Percentiles rank a stretch among this genome's conserved stretches.
phyloP scores from a whole-genome alignment of 2,113 vertebrate species.

The Hippocampus guttulatus region DNA sequence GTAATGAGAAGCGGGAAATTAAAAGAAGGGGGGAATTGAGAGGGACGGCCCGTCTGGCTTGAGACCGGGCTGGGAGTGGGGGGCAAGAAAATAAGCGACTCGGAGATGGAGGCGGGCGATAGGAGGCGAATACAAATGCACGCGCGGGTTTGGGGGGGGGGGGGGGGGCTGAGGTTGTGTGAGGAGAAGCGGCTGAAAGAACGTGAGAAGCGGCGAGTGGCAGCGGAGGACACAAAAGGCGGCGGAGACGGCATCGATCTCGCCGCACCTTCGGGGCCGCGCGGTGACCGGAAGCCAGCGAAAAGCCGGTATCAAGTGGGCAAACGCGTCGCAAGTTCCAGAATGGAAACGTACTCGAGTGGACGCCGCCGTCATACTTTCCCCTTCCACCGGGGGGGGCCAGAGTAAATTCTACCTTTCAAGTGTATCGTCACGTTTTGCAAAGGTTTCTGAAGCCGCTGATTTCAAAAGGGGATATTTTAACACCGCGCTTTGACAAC shows the following conservation, averaged over 20 bases:
- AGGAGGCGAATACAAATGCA: slow-evolving; percentile 71
- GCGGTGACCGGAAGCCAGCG: neutral
- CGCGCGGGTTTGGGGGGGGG: slow-evolving; percentile 27
- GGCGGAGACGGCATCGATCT: slow-evolving; percentile 63
- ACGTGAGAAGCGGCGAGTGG: slow-evolving; percentile 59
- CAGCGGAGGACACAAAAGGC: slow-evolving; percentile 69
- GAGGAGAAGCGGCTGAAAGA: slow-evolving; percentile 59
- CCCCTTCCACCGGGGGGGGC: neutral
- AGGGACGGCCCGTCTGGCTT: slow-evolving; percentile 48
- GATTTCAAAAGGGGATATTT: no score
- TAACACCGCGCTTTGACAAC: neutral
- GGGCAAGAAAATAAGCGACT: slow-evolving; percentile 60
- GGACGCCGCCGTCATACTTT: neutral
- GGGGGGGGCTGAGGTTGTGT: slow-evolving; percentile 16
- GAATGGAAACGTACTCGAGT: neutral
- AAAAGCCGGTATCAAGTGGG: neutral
- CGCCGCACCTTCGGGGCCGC: neutral
- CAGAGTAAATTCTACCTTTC: neutral
- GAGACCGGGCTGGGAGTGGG: slow-evolving; percentile 38
- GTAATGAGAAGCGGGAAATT: slow-evolving; percentile 56
- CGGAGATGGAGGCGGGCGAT: slow-evolving; percentile 59
- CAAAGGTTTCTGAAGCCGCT: no score
- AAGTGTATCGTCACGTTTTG: neutral
- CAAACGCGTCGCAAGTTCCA: neutral
- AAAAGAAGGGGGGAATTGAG: slow-evolving; percentile 43